phyloP scores from a whole-genome alignment of 2,113 vertebrate genomes.

The Podarcis cretensis region DNA sequence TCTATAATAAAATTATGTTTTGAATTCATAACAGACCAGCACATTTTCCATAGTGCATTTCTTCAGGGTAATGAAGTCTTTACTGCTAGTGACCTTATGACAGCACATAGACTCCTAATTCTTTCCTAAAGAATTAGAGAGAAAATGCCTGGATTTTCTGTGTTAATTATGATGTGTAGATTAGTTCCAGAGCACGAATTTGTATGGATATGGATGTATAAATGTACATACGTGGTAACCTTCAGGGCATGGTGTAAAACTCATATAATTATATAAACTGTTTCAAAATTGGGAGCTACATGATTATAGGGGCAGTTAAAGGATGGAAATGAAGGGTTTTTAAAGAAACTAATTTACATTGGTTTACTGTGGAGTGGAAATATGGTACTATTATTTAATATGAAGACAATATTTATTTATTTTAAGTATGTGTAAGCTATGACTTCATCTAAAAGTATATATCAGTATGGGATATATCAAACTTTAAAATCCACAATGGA shows the following conservation, averaged over 20 bases:
- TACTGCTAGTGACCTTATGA: background rate
- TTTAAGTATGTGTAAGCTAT: too few relatives aligned
- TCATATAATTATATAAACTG: conserved; percentile 59
- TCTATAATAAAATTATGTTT: conserved; percentile 21
- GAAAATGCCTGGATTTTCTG: conserved; percentile 49
- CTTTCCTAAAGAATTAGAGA: conserved; percentile 6
- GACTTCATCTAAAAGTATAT: too few relatives aligned
- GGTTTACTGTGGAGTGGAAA: background rate
- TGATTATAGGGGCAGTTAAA: conserved; percentile 35
- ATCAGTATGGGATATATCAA: too few relatives aligned
- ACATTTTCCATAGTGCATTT: conserved; percentile 41
- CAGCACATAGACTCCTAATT: background rate
- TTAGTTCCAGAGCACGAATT: conserved; percentile 59
- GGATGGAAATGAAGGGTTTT: conserved; percentile 1
- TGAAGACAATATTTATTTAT: background rate
- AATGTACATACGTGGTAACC: conserved; percentile 31
- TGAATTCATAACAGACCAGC: conserved; percentile 52
- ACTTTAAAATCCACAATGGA: too few relatives aligned
- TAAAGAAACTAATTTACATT: conserved; percentile 40
- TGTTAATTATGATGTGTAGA: conserved; percentile 57
- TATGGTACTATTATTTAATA: conserved; percentile 28
- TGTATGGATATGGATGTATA: conserved; percentile 48
- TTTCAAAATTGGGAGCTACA: conserved; percentile 46
- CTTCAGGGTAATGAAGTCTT: background rate
- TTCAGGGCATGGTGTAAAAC: conserved; percentile 47